These are phyloP conservation scores for Pantherophis guttatus DNA, from an alignment of 2,113 vertebrate species.

Conservation along the genomic window DNA sequence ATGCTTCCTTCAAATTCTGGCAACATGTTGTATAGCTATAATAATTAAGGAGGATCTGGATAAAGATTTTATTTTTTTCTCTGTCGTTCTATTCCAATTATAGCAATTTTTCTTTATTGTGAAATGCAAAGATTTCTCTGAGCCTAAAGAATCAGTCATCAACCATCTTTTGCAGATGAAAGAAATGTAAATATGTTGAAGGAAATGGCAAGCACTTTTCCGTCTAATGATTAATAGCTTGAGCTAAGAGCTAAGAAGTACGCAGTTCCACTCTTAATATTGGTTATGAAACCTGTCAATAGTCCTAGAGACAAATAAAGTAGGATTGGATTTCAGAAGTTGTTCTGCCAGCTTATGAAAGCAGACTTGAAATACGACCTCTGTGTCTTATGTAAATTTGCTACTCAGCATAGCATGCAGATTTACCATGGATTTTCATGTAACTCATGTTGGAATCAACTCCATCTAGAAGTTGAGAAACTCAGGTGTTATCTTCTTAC, in stretches of 20 bases:
- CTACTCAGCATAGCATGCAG: not conserved
- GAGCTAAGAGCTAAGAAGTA: not conserved
- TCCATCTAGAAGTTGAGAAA: not conserved
- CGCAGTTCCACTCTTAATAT: not conserved
- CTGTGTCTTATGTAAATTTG: not conserved
- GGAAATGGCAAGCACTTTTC: not conserved
- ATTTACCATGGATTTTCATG: not conserved
- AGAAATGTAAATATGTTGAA: not conserved
- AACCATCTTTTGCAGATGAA: not conserved
- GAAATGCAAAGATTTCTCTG: conserved; percentile 9
- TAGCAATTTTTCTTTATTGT: conserved; percentile 13
- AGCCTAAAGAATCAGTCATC: not conserved
- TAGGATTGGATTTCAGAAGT: not conserved
- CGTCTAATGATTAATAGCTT: not conserved
- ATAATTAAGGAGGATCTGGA: conserved; percentile 16
- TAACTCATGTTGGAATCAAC: not conserved
- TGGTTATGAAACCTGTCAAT: not conserved
- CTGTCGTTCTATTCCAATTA: not conserved
- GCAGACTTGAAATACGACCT: not conserved
- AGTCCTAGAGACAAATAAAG: not conserved
- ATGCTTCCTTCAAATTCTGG: not conserved
- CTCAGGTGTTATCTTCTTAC: not conserved
- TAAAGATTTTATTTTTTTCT: conserved; percentile 20
- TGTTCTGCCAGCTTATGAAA: not conserved
- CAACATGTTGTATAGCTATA: not conserved